Evolutionary conservation across 2,888 invertebrate genomes (phyloP).

Genomic region (Torymus texanus): DNA sequence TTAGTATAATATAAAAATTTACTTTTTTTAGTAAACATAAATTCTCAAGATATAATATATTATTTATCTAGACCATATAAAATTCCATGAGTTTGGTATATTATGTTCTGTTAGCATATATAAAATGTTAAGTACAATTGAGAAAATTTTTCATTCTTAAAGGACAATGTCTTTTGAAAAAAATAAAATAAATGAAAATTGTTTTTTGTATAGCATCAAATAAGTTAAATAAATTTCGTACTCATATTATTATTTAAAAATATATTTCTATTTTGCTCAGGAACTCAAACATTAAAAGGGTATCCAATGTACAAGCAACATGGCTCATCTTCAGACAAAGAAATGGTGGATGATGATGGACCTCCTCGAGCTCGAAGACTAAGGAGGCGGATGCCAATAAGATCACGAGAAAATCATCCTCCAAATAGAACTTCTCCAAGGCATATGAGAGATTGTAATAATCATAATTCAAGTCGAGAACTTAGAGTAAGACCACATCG

Average conservation of each 20-base stretch:
- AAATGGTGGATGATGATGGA: constrained; percentile 71
- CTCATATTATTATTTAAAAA: background rate
- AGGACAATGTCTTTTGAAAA: no score
- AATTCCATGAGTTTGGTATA: background rate
- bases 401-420: constrained; percentile 73
- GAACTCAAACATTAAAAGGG: constrained; percentile 73
- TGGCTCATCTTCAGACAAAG: constrained; percentile 73
- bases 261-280: constrained; percentile 56
- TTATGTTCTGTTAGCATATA: background rate
- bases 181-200: no score
- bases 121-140: background rate
- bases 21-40: background rate
- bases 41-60: no score
- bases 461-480: constrained; percentile 47
- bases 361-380: constrained; percentile 63
- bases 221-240: no score
- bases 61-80: no score
- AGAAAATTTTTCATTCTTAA: no score
- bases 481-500: constrained; percentile 45
- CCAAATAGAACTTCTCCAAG: constrained; percentile 67
- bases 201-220: no score
- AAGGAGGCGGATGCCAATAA: constrained; percentile 69
- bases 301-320: constrained; percentile 74
- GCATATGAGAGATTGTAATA: constrained; percentile 59
- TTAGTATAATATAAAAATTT: background rate